phyloP scores from a whole-genome alignment of 1,140 invertebrate genomes.

The Aphelenchoides fujianensis region DNA sequence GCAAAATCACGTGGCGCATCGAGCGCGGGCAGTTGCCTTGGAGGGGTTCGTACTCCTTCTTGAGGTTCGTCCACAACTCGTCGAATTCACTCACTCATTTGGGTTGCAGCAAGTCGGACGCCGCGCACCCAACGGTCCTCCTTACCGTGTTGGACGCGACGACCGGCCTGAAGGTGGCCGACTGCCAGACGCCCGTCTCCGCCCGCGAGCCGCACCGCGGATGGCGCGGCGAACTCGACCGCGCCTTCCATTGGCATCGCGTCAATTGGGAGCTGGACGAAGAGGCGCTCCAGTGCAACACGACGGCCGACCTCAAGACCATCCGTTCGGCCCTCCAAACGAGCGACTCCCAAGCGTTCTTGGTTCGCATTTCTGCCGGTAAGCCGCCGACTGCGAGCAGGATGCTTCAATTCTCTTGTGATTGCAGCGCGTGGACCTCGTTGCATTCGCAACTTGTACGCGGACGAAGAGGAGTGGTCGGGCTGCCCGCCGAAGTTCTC shows the following conservation, averaged over 20 bases:
- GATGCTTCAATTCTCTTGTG: not conserved
- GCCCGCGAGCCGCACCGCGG: not conserved
- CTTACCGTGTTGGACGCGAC: conserved; percentile 42
- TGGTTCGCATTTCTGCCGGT: conserved; percentile 8
- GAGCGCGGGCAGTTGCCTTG: conserved; percentile 37
- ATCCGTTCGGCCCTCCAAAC: conserved; percentile 19
- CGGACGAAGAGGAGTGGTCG: conserved; percentile 36
- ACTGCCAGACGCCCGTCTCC: conserved; percentile 32
- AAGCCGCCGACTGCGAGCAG: not conserved
- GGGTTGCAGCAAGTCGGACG: conserved; percentile 36
- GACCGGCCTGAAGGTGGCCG: conserved; percentile 35
- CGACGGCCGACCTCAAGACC: conserved; percentile 9
- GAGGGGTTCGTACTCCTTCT: conserved; percentile 41
- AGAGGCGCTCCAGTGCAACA: conserved; percentile 10
- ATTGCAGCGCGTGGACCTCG: conserved; percentile 37
- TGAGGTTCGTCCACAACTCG: conserved; percentile 24
- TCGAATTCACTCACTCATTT: not conserved
- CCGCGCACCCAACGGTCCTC: conserved; percentile 31
- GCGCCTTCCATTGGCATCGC: conserved; percentile 24
- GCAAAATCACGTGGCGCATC: conserved; percentile 37
- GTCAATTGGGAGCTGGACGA: conserved; percentile 20
- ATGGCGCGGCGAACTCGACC: conserved; percentile 21
- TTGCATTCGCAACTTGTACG: conserved; percentile 37
- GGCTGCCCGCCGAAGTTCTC: conserved; percentile 46
- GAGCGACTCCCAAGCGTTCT: not conserved